These are phyloP conservation scores for Acromyrmex charruanus DNA, from an alignment of 1,140 invertebrate genomes.

Conservation along the genomic window DNA sequence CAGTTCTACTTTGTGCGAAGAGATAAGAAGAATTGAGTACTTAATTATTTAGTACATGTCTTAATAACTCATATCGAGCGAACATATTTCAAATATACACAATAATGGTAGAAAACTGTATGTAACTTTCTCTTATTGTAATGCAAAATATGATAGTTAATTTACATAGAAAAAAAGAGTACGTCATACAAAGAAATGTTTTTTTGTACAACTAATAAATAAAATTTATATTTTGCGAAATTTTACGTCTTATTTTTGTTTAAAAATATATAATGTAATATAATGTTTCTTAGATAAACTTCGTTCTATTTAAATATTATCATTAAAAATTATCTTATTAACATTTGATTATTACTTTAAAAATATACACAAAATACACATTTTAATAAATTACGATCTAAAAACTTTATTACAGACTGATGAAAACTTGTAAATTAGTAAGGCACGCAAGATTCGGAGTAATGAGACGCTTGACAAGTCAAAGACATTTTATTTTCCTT, in stretches of 20 bases:
- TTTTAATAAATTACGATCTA: neutral
- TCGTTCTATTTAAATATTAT: neutral
- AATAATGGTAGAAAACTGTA: neutral
- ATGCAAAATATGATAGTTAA: neutral
- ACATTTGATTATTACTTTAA: neutral
- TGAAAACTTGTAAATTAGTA: neutral
- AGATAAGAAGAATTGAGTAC: slow-evolving; percentile 18
- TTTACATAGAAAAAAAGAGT: neutral
- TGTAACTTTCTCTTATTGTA: neutral
- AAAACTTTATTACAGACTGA: neutral
- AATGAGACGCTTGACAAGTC: neutral
- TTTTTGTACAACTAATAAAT: neutral
- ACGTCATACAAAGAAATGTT: neutral
- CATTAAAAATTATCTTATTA: neutral
- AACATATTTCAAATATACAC: neutral
- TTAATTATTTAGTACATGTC: slow-evolving; percentile 19
- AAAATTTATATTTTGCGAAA: slow-evolving; percentile 14
- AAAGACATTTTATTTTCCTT: neutral
- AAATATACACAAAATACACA: slow-evolving; percentile 2
- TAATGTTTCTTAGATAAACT: neutral
- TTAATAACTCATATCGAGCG: slow-evolving; percentile 16
- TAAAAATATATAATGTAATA: neutral
- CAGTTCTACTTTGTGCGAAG: neutral
- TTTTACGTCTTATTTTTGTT: neutral
- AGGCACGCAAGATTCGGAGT: neutral